Percentiles rank a stretch among this genome's conserved stretches.
These are phyloP conservation scores for Xiphophorus hellerii DNA, from an alignment of 2,113 vertebrate genomes.

Conservation along the genomic window DNA sequence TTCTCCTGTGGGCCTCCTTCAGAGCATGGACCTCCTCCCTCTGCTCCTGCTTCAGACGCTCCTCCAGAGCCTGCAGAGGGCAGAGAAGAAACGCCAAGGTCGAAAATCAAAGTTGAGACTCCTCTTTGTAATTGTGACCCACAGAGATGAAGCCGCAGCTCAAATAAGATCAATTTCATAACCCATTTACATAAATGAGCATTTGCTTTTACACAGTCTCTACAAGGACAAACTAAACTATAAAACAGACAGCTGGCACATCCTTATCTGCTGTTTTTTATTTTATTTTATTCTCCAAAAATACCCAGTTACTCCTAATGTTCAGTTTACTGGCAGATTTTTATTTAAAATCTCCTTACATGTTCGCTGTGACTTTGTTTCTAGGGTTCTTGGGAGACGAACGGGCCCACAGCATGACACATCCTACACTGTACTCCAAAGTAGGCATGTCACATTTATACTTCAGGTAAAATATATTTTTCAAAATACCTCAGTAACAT, in stretches of 20 bases:
- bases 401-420: background rate
- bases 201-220: background rate
- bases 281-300: background rate
- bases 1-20: conserved; percentile 93
- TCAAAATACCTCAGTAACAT: no score
- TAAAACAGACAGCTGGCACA: background rate
- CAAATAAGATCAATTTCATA: background rate
- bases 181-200: background rate
- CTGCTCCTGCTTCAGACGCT: conserved; percentile 92
- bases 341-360: background rate
- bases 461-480: no score
- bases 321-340: background rate
- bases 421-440: background rate
- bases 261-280: background rate
- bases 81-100: background rate
- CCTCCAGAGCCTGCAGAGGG: conserved; percentile 87
- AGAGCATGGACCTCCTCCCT: conserved; percentile 90
- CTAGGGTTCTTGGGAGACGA: no score
- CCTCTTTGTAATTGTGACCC: background rate
- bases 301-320: background rate
- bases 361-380: background rate
- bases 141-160: background rate
- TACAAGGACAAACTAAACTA: background rate
- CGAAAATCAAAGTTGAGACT: background rate
- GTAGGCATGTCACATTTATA: no score